Evolutionary conservation across 2,113 vertebrate genomes (phyloP).

Genomic region (Cephalopterus ornatus): DNA sequence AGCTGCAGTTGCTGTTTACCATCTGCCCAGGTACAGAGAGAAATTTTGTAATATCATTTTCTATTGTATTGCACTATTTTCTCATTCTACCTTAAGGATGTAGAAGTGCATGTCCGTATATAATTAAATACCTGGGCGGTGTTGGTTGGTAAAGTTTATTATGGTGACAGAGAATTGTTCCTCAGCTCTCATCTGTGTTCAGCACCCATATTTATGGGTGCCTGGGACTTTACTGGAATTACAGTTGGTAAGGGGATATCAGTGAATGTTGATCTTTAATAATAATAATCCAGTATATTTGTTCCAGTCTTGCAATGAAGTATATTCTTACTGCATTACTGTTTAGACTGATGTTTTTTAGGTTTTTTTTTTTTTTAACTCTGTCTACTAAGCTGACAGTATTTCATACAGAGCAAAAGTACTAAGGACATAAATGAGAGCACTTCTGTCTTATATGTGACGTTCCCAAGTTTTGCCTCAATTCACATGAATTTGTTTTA

Average conservation of each 20-base stretch:
- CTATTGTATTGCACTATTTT: not conserved
- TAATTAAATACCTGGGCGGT: not conserved
- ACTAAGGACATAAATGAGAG: not conserved
- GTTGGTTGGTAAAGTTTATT: not conserved
- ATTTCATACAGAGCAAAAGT: not conserved
- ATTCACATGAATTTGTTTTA: not conserved
- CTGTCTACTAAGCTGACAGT: not conserved
- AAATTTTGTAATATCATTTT: not conserved
- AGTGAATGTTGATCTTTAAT: not conserved
- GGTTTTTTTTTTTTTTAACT: not conserved
- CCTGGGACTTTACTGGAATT: not conserved
- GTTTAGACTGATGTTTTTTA: no score
- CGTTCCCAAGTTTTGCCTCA: not conserved
- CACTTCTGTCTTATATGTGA: not conserved
- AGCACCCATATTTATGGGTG: not conserved
- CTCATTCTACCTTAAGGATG: not conserved
- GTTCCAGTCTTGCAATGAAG: not conserved
- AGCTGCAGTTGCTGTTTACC: not conserved
- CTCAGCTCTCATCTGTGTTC: fast-evolving
- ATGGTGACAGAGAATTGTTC: not conserved
- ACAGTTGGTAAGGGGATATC: not conserved
- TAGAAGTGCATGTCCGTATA: not conserved
- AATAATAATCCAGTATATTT: not conserved
- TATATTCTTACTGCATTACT: not conserved
- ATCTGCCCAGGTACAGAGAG: not conserved